Evolutionary conservation across 2,888 invertebrate genomes (phyloP).

Genomic region (Gryllus longicercus): DNA sequence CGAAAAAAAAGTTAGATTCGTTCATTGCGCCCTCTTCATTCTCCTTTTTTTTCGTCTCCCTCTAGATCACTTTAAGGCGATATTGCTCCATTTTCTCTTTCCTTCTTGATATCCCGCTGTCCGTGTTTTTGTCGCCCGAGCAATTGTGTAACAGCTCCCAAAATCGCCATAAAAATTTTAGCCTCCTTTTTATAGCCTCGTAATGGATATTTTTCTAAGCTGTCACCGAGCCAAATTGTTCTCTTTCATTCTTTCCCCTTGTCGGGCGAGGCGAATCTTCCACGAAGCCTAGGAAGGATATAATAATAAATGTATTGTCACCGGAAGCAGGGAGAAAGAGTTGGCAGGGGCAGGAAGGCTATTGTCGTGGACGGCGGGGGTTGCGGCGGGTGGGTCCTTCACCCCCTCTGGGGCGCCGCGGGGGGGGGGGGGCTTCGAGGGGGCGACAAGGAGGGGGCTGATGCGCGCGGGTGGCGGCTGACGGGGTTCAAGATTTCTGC

Average conservation of each 20-base stretch:
- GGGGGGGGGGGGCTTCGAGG: neutral
- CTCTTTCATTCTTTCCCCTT: slow-evolving; percentile 22
- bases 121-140: neutral
- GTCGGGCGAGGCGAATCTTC: neutral
- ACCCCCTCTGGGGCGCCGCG: neutral
- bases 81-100: slow-evolving; percentile 9
- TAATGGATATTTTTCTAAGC: slow-evolving; percentile 23
- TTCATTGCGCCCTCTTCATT: neutral
- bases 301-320: slow-evolving; percentile 29
- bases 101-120: neutral
- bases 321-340: slow-evolving; percentile 22
- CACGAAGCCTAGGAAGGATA: slow-evolving; percentile 24
- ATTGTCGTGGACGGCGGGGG: neutral
- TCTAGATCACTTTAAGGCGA: slow-evolving; percentile 11
- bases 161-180: slow-evolving; percentile 17
- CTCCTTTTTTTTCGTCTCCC: neutral
- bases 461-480: no score
- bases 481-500: no score
- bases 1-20: neutral
- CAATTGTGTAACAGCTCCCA: slow-evolving; percentile 17
- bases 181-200: slow-evolving; percentile 17
- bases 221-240: slow-evolving; percentile 28
- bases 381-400: neutral
- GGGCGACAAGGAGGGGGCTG: no score
- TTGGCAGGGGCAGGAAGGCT: slow-evolving; percentile 17